phyloP scores from a whole-genome alignment of 2,113 vertebrate genomes.

The Eublepharis macularius region DNA sequence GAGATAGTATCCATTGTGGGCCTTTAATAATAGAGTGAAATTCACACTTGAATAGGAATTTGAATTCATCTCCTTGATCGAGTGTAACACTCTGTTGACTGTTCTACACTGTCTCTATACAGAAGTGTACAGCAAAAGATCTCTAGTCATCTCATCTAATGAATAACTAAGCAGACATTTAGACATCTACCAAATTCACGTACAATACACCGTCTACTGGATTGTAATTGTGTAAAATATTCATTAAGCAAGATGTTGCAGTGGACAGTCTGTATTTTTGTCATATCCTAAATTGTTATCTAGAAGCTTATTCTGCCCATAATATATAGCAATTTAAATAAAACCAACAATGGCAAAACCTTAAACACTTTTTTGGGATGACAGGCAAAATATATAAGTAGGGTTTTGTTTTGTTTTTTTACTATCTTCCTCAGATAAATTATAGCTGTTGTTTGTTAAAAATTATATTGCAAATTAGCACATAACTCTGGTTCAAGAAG shows the following conservation, averaged over 20 bases:
- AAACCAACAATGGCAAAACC: background rate
- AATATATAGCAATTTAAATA: background rate
- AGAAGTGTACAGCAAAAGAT: background rate
- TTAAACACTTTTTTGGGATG: background rate
- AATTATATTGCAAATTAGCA: constrained; percentile 3
- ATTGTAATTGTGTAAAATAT: no score
- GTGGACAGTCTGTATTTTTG: background rate
- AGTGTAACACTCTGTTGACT: background rate
- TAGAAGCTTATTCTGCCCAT: background rate
- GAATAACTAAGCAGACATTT: background rate
- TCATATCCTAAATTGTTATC: background rate
- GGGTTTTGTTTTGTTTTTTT: background rate
- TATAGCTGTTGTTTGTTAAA: background rate
- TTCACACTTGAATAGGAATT: background rate
- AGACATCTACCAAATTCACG: background rate
- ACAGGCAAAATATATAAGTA: constrained; percentile 1
- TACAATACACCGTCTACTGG: background rate
- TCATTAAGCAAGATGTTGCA: background rate
- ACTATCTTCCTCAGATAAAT: background rate
- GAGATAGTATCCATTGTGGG: background rate
- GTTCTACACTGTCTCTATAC: background rate
- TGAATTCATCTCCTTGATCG: background rate
- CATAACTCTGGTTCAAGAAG: background rate
- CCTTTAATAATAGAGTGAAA: background rate
- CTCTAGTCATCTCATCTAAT: background rate